These are phyloP conservation scores for Ramphastos sulfuratus DNA, from an alignment of 2,113 vertebrate genomes.

Conservation along the genomic window DNA sequence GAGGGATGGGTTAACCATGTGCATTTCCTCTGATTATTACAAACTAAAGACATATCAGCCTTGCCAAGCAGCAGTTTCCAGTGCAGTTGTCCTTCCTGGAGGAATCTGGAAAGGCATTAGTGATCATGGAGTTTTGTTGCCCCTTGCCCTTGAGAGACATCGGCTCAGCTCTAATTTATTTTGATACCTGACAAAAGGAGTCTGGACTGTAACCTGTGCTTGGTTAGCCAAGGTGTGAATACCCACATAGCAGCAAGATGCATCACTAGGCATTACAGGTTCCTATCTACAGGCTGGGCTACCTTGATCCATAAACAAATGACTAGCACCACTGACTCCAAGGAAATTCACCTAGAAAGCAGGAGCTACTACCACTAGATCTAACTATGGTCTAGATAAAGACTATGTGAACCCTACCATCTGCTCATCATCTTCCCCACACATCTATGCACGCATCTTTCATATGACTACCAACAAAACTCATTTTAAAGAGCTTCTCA, in stretches of 20 bases:
- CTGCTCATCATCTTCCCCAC: neutral
- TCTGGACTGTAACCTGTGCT: fast-evolving
- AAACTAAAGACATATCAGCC: neutral
- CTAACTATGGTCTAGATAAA: neutral
- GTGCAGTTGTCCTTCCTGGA: neutral
- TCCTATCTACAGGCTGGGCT: neutral
- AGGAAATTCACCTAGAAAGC: neutral
- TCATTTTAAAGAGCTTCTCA: neutral
- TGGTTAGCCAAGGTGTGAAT: neutral
- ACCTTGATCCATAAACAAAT: neutral
- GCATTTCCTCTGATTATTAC: neutral
- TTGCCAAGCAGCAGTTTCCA: neutral
- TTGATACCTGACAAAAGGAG: neutral
- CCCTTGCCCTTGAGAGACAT: neutral
- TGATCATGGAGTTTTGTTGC: neutral
- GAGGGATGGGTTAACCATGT: neutral
- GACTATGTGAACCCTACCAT: neutral
- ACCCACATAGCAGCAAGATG: neutral
- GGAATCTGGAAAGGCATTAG: neutral
- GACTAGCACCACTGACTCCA: too few species aligned
- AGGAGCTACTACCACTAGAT: neutral
- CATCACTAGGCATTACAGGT: neutral
- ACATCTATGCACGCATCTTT: neutral
- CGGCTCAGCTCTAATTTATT: neutral
- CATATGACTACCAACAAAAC: neutral